Base-by-base conservation (phyloP, 2,113 vertebrate genomes). In the Carassius carassius region DNA sequence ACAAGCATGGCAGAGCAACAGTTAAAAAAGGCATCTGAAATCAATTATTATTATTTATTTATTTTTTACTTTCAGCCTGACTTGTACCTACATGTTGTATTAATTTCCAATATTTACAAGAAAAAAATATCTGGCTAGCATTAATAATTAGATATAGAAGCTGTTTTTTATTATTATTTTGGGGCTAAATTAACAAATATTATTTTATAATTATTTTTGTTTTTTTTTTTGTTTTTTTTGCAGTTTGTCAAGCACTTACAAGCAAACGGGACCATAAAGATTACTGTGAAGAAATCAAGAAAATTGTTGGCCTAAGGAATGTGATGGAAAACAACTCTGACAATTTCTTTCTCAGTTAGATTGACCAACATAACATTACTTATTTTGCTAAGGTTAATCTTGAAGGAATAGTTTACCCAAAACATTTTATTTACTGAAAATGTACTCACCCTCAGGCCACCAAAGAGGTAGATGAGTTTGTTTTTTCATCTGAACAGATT, bases 201-300 rank as follows among this genome's bases (percentile, higher is more conserved):
- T 65, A 65, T 23, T 77, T 44, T 84, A 25, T 17, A 54, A 49
- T 35, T 35, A 13, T 16, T 2, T 25, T 11, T 78, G 19, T 6
- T 47, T 21, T 81, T 25, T 81, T 11, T 78, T 23, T 6, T 47
- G 16, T 81, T 25, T 81, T 73, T 88, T 56, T 86, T 88, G 65
- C 81, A 89, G 88, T 85, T 89, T 54, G 16, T 62, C 58, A 75
- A 65, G 23, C 14, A 73, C 29, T 25, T 89, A 17, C 35, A 72
- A 44, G 29, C 75, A 6, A 65, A 65, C 25, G 69, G 35, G 32
- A 82, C 49, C 8, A 23, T 87, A 35, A 87, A 13, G 76, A 77
- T 87, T 47, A 87, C 83, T 62, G 60, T 87, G 62, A 87, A 58
- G 32, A 74, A 32, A 72, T 23, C n/a, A 14, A 51, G n/a, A 51